Conservation (phyloP, 2,797 vertebrate species). For the Coranthus polyacanthus region DNA sequence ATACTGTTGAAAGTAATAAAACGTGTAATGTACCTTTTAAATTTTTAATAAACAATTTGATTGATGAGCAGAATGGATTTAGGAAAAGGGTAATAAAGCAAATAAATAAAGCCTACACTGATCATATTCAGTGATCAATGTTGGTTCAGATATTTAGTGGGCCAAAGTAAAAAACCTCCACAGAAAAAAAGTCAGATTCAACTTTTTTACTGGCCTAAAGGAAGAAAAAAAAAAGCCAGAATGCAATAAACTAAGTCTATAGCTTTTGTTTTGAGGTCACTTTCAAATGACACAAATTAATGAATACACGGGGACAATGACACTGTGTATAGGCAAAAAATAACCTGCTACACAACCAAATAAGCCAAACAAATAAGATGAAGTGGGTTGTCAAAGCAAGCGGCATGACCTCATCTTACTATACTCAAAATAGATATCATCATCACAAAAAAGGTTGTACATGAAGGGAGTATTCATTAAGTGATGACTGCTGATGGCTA, state of each 20-base stretch:
- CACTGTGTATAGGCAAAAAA: no score
- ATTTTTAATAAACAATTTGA: no score
- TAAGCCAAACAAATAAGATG: background rate
- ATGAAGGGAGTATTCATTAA: background rate
- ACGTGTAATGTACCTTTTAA: no score
- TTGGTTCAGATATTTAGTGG: background rate
- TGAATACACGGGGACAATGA: no score
- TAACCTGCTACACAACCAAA: background rate
- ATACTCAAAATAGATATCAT: background rate
- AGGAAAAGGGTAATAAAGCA: no score
- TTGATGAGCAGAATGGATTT: no score
- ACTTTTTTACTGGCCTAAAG: background rate
- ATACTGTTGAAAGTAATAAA: no score
- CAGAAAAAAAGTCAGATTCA: background rate
- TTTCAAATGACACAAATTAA: no score
- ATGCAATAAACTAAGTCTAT: no score
- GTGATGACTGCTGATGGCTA: background rate
- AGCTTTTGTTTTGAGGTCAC: no score
- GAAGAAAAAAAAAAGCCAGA: no score
- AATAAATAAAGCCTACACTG: no score
- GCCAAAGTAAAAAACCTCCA: background rate
- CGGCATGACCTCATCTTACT: background rate
- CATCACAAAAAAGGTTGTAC: background rate
- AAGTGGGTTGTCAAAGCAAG: background rate
- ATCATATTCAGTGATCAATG: background rate